Percentiles rank a stretch among this genome's conserved stretches.
These are phyloP conservation scores for Chamaea fasciata DNA, from an alignment of 2,113 vertebrate genomes.

Conservation along the genomic window DNA sequence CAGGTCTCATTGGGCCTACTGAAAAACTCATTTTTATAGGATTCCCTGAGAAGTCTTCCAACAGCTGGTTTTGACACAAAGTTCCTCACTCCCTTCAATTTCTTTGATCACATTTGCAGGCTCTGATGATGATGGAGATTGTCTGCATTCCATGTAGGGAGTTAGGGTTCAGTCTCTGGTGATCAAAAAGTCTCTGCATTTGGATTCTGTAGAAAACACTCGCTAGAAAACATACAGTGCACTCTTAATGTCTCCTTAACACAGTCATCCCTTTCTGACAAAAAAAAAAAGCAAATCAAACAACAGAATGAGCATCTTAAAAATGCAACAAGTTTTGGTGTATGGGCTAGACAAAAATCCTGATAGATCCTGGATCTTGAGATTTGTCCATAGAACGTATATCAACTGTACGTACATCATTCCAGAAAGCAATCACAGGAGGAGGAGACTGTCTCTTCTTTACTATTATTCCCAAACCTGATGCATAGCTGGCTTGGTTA, in stretches of 20 bases:
- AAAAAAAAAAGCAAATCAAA: neutral
- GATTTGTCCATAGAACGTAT: neutral
- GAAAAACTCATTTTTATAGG: neutral
- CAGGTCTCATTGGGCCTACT: neutral
- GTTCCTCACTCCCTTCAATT: neutral
- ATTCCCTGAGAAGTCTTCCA: neutral
- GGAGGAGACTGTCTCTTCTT: neutral
- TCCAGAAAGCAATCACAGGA: neutral
- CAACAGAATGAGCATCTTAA: neutral
- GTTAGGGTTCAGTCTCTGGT: rapidly evolving
- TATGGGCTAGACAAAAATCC: neutral
- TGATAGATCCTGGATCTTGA: neutral
- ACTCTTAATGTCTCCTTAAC: neutral
- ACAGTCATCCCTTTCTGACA: neutral
- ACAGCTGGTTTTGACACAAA: neutral
- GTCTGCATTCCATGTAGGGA: neutral
- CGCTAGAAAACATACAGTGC: neutral
- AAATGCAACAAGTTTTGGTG: rapidly evolving
- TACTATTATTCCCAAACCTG: neutral
- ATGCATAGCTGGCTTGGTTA: neutral
- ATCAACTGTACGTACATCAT: neutral
- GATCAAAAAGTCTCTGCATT: neutral
- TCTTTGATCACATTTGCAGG: neutral
- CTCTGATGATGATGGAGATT: neutral
- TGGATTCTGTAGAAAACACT: neutral